phyloP scores from a whole-genome alignment of 2,113 vertebrate species.

The Bujurquina vittata region DNA sequence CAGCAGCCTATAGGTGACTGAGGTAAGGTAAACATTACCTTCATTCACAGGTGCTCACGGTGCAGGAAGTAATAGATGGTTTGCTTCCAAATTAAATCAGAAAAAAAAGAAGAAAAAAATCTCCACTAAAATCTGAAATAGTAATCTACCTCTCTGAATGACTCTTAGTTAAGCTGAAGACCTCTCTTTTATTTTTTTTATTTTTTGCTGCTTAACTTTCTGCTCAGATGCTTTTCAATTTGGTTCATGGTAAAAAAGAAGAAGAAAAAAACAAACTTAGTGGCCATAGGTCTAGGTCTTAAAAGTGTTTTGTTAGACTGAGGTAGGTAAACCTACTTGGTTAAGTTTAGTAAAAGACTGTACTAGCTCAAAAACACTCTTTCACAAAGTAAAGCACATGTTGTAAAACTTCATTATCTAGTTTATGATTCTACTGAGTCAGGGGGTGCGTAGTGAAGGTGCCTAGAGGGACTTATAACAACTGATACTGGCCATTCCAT shows the following conservation, averaged over 20 bases:
- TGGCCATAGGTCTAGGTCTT: neutral
- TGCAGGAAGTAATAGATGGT: neutral
- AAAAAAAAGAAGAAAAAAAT: neutral
- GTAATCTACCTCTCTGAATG: neutral
- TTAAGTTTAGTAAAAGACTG: neutral
- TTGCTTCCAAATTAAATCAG: neutral
- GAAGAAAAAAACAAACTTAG: neutral
- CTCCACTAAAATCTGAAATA: too few species aligned
- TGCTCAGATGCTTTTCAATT: neutral
- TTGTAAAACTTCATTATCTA: neutral
- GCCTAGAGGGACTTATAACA: neutral
- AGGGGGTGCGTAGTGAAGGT: neutral
- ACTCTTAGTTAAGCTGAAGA: neutral
- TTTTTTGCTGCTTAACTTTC: neutral
- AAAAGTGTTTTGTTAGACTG: neutral
- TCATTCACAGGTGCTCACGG: neutral
- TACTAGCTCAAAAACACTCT: neutral
- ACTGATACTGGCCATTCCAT: neutral
- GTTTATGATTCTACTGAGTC: constrained; percentile 1
- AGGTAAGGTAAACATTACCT: neutral
- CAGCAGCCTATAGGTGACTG: neutral
- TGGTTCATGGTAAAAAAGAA: neutral
- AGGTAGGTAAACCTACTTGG: neutral
- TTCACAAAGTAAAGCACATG: neutral
- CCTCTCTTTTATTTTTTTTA: neutral